Percentiles rank a stretch among this genome's conserved stretches.
Conservation (phyloP, 2,888 invertebrate species). For the Scelioninae gen. 1 region DNA sequence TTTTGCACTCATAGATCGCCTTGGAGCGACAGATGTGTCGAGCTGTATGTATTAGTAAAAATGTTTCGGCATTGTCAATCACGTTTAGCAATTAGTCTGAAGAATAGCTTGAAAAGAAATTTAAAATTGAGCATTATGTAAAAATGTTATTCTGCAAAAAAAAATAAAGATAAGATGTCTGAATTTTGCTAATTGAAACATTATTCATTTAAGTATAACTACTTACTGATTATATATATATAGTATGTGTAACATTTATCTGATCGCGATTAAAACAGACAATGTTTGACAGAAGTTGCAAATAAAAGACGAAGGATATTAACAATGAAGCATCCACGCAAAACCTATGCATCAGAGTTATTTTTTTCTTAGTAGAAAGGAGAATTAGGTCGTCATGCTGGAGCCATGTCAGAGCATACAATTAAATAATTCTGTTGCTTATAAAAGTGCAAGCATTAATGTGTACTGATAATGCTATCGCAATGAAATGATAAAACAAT, state of each 20-base stretch:
- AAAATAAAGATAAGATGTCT: constrained; percentile 1
- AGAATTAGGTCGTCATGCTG: constrained; percentile 83
- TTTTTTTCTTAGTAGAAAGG: constrained; percentile 72
- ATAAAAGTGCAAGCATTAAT: constrained; percentile 84
- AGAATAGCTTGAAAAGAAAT: too few relatives aligned
- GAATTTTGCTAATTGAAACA: constrained; percentile 20
- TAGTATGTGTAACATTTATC: constrained; percentile 21
- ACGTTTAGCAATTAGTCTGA: constrained; percentile 18
- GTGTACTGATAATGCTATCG: constrained; percentile 84
- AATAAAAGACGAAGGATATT: background rate
- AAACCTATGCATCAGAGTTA: constrained; percentile 53
- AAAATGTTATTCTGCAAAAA: background rate
- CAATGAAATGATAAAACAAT: constrained; percentile 81
- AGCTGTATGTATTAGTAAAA: constrained; percentile 47
- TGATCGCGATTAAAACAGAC: constrained; percentile 24
- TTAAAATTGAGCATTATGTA: too few relatives aligned
- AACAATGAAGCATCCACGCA: constrained; percentile 17
- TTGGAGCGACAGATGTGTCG: constrained; percentile 37
- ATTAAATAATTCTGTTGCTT: constrained; percentile 84
- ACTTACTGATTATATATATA: constrained; percentile 2
- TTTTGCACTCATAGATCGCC: constrained; percentile 22
- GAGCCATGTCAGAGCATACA: constrained; percentile 82
- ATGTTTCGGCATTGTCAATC: constrained; percentile 50
- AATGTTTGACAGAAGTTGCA: background rate
- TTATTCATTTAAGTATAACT: constrained; percentile 28